Evolutionary conservation across 2,797 vertebrate genomes (phyloP).

Genomic region (Valencia hispanica): DNA sequence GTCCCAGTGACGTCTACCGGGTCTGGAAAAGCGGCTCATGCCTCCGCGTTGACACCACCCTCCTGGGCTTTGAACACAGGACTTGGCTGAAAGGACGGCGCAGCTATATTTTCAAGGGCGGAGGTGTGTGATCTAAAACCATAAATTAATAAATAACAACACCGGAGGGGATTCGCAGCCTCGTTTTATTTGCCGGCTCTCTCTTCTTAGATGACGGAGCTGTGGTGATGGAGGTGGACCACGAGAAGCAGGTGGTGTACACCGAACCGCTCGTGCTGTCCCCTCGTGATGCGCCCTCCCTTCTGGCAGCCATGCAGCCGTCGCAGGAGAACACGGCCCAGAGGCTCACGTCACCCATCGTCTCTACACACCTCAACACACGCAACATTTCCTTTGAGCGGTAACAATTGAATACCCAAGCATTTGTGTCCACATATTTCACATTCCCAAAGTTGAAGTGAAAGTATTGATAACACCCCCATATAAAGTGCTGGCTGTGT

Average conservation of each 20-base stretch:
- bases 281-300: constrained; percentile 86
- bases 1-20: constrained; percentile 93
- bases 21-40: constrained; percentile 97
- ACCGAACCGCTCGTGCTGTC: constrained; percentile 89
- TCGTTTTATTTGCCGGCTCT: not conserved
- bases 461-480: not conserved
- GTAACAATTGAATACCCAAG: constrained; percentile 63
- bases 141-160: not conserved
- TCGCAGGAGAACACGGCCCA: constrained; percentile 93
- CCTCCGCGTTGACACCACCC: constrained; percentile 93
- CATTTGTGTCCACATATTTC: not conserved
- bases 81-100: constrained; percentile 95
- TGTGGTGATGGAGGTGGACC: constrained; percentile 97
- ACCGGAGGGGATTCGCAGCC: not conserved
- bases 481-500: not conserved
- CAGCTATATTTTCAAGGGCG: constrained; percentile 96
- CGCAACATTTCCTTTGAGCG: constrained; percentile 95
- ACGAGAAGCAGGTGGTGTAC: constrained; percentile 96
- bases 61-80: constrained; percentile 97
- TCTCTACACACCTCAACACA: constrained; percentile 95
- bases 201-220: constrained; percentile 86
- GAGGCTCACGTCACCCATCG: constrained; percentile 92
- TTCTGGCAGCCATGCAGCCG: constrained; percentile 94
- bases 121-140: constrained; percentile 79
- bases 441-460: not conserved